Evolutionary conservation across 2,797 vertebrate genomes (phyloP).

Genomic region (Glyptemys insculpta): DNA sequence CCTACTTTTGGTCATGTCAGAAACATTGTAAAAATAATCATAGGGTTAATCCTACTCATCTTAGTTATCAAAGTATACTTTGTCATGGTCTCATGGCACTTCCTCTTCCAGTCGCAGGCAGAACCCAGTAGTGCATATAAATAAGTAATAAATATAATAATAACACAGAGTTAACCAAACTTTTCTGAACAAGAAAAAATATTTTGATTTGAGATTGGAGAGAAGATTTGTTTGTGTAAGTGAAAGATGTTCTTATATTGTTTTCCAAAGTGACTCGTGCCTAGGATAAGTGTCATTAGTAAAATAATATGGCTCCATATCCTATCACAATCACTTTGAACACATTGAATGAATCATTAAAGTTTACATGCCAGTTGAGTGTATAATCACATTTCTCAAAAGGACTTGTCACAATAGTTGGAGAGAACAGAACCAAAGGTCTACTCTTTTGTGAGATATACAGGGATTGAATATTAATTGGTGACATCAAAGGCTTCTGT

Average conservation of each 20-base stretch:
- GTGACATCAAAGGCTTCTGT: background rate
- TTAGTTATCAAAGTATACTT: background rate
- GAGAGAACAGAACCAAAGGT: background rate
- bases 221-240: rapidly evolving
- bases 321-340: background rate
- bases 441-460: background rate
- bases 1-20: background rate
- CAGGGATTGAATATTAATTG: background rate
- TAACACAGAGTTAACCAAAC: background rate
- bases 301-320: background rate
- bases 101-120: background rate
- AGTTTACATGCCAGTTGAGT: background rate
- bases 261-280: rapidly evolving
- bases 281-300: background rate
- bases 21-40: background rate
- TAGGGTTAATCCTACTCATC: rapidly evolving
- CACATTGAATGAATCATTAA: background rate
- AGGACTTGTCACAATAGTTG: background rate
- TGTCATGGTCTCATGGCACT: background rate
- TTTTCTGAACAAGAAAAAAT: background rate
- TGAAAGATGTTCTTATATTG: background rate
- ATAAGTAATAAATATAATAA: background rate
- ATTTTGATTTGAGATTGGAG: background rate
- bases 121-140: background rate
- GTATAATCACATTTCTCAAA: background rate